These are phyloP conservation scores for Mnemiopsis leidyi DNA, from an alignment of 37 sponge, comb jelly and placozoan species.

Conservation along the genomic window DNA sequence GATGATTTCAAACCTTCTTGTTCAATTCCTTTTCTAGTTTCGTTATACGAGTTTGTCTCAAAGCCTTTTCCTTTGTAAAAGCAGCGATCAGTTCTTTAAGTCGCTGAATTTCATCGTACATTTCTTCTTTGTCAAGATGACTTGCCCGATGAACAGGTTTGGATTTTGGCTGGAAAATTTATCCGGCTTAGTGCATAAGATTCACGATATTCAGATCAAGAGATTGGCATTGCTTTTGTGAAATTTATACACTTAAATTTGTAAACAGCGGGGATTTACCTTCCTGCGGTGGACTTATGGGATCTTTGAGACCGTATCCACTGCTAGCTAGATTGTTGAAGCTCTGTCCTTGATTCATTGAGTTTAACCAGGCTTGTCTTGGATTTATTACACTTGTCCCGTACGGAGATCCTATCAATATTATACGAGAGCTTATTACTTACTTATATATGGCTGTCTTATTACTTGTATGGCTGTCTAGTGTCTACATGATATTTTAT, in stretches of 20 bases:
- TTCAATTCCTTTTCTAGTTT: constrained; percentile 3
- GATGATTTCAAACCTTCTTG: constrained; percentile 23
- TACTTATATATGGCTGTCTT: too few relatives aligned
- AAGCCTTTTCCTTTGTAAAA: neutral
- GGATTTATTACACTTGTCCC: neutral
- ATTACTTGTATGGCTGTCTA: too few relatives aligned
- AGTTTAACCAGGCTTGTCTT: constrained; percentile 25
- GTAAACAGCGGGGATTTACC: too few relatives aligned
- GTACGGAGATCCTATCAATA: neutral
- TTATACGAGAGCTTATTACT: too few relatives aligned
- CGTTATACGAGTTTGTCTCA: constrained; percentile 3
- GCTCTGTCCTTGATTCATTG: constrained; percentile 16
- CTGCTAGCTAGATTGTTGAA: neutral
- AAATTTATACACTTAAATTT: too few relatives aligned
- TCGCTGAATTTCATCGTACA: constrained; percentile 53
- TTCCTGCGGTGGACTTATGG: neutral
- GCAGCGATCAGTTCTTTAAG: neutral
- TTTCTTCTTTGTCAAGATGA: constrained; percentile 9
- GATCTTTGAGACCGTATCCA: neutral
- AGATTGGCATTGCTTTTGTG: too few relatives aligned
- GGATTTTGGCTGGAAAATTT: neutral
- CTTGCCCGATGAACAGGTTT: neutral
- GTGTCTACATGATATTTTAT: too few relatives aligned
- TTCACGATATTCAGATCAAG: too few relatives aligned
- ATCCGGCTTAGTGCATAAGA: too few relatives aligned